Base-by-base conservation (phyloP, 2,113 vertebrate genomes). In the Cinclus cinclus region DNA sequence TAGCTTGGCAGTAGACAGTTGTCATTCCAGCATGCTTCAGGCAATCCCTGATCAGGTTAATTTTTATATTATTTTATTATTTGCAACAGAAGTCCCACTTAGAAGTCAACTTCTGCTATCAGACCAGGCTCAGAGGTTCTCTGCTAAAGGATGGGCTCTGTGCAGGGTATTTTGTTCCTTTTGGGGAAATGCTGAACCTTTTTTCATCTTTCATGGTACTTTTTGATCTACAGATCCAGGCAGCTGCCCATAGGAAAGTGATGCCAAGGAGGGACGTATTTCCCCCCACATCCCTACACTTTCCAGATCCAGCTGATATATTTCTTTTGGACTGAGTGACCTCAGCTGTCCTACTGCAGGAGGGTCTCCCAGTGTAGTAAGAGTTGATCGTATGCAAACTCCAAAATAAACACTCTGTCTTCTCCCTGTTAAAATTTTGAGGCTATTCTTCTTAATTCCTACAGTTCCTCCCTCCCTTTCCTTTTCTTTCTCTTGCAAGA, bases 241-340 rank as follows among this genome's bases (percentile, higher is more conserved):
- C 17, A 80, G 50, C 39, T 80, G 49, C 33, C 11, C 2, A 6
- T 6, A 55, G 21, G 73, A 52, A 64, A 24, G 47, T 16, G 20
- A 49, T 49, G 55, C 68, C 22, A 15, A 68, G 73, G 60, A 65
- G 17, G 22, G 52, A 25, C 3, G 2, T 13, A 5, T 60, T 87
- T 64, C 44, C 37, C 7, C 20, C 2, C 3, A 0, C 5, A 4
- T 65, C 56, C 2, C 0, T 31, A 5, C 62, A 13, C 2, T 62
- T 56, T 6, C 49, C 11, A 16, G 53, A 70, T 52, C 71, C 28
- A 63, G 42, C 37, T 46, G 37, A 70, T 58, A 0, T 0, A 10
- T 84, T 87, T 81, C 37, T 67, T 69, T 76, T 0, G 2, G n/a
- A 27, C 14, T 16, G 25, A 69, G 55, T 24, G 55, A 33, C 53